Evolutionary conservation across 2,888 invertebrate species (phyloP).

Genomic region (Aspidapion aeneum): DNA sequence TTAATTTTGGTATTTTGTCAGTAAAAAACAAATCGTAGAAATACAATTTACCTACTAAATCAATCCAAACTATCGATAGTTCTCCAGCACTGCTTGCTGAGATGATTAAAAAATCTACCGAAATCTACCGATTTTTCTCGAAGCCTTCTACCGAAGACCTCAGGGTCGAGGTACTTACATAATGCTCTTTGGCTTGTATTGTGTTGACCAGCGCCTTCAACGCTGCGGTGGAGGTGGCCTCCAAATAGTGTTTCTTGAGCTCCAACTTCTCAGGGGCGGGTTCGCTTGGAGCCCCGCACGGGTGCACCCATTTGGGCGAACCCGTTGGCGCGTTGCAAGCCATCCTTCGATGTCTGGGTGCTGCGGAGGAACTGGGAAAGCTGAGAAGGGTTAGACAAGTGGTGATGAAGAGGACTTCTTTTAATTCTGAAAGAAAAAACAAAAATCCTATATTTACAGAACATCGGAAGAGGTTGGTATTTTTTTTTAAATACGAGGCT

Average conservation of each 20-base stretch:
- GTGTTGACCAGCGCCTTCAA: not conserved
- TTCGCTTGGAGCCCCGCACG: slow-evolving; percentile 44
- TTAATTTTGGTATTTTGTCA: too few relatives aligned
- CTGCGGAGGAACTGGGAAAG: slow-evolving; percentile 42
- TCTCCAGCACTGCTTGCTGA: too few relatives aligned
- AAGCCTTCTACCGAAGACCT: too few relatives aligned
- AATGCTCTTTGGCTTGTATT: not conserved
- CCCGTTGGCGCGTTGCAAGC: not conserved
- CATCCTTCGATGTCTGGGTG: slow-evolving; percentile 40
- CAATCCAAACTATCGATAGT: too few relatives aligned
- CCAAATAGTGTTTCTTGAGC: not conserved
- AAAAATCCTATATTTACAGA: too few relatives aligned
- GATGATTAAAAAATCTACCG: too few relatives aligned
- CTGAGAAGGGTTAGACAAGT: slow-evolving; percentile 45
- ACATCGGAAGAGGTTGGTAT: too few relatives aligned
- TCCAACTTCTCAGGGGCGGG: slow-evolving; percentile 6
- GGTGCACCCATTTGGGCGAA: slow-evolving; percentile 52
- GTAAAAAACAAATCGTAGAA: too few relatives aligned
- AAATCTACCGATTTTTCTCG: too few relatives aligned
- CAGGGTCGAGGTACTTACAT: not conserved
- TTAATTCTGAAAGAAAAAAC: slow-evolving; percentile 46
- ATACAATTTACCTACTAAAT: too few relatives aligned
- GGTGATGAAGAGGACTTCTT: slow-evolving; percentile 46
- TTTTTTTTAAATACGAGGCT: too few relatives aligned
- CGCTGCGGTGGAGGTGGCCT: not conserved